Evolutionary conservation across 2,113 vertebrate genomes (phyloP).

Genomic region (Verasper variegatus): DNA sequence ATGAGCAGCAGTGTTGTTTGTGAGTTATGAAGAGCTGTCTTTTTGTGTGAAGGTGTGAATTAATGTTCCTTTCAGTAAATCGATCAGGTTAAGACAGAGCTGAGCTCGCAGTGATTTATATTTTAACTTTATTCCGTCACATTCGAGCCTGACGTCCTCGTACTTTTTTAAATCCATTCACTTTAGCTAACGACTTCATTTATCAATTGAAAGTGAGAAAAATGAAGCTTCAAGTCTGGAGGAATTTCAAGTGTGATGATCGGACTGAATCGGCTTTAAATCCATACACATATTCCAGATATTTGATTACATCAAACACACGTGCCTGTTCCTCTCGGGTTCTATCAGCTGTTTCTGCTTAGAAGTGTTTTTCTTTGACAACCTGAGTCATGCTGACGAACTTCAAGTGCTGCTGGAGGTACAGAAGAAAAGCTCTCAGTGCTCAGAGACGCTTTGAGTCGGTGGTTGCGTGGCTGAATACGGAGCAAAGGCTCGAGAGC

Average conservation of each 20-base stretch:
- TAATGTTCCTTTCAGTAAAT: background rate
- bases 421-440: background rate
- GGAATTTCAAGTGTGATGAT: background rate
- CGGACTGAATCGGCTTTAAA: background rate
- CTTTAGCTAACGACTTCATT: background rate
- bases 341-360: slow-evolving; percentile 4
- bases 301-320: background rate
- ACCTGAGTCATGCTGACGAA: background rate
- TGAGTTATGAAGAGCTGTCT: background rate
- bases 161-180: background rate
- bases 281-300: background rate
- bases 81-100: background rate
- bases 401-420: background rate
- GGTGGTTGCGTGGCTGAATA: slow-evolving; percentile 4
- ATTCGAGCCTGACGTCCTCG: background rate
- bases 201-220: background rate
- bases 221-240: background rate
- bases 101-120: background rate
- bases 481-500: slow-evolving; percentile 8
- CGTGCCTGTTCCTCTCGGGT: background rate
- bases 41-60: background rate
- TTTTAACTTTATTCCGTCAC: background rate
- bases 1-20: background rate
- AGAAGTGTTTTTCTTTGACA: background rate
- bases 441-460: background rate